Evolutionary conservation across 2,113 vertebrate species (phyloP).

Genomic region (Ammodytes dubius): DNA sequence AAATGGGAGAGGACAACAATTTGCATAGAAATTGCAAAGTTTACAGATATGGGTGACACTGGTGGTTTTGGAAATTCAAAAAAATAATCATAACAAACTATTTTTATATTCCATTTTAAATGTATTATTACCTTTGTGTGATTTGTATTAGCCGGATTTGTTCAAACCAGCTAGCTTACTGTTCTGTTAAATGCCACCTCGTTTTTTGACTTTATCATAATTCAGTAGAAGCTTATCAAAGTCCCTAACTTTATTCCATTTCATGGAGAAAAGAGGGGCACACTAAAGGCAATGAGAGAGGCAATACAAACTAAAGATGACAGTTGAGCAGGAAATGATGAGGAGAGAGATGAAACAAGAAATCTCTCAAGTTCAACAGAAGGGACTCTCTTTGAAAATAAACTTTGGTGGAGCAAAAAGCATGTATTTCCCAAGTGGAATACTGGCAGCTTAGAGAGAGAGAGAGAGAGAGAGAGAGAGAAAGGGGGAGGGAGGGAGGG

Average conservation of each 20-base stretch:
- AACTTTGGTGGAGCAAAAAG: slow-evolving; percentile 37
- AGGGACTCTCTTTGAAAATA: slow-evolving; percentile 8
- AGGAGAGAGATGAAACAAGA: slow-evolving; percentile 35
- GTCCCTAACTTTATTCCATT: slow-evolving; percentile 25
- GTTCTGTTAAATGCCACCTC: background rate
- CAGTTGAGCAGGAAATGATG: slow-evolving; percentile 28
- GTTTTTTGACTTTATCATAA: background rate
- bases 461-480: too few relatives aligned
- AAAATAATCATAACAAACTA: too few relatives aligned
- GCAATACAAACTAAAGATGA: slow-evolving; percentile 38
- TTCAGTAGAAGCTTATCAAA: background rate
- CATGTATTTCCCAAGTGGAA: slow-evolving; percentile 23
- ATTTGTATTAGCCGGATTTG: background rate
- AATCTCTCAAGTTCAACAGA: slow-evolving; percentile 41
- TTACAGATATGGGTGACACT: background rate
- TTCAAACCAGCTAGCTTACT: background rate
- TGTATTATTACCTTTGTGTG: background rate
- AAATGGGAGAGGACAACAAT: background rate
- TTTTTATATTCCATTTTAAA: background rate
- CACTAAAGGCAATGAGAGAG: slow-evolving; percentile 10
- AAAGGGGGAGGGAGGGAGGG: too few relatives aligned
- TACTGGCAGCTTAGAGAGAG: slow-evolving; percentile 23
- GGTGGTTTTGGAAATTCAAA: background rate
- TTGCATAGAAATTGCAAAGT: background rate
- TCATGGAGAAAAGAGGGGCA: background rate